Conservation (phyloP, 2,888 invertebrate genomes). For the Drosophila siamana region DNA sequence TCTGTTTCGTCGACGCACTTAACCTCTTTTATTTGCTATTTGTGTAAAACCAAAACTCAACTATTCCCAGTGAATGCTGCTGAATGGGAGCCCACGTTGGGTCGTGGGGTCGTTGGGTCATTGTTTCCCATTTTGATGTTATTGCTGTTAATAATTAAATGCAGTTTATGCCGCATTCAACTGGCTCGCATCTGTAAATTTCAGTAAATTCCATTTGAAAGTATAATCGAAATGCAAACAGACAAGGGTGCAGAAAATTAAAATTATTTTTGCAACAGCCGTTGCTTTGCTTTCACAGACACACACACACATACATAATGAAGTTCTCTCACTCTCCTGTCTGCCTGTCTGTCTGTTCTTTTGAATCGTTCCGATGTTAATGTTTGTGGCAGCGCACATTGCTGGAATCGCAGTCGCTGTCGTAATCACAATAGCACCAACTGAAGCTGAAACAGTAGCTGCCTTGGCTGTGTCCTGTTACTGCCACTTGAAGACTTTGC, state of each 20-base stretch:
- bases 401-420: slow-evolving; percentile 27
- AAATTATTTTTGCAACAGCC: slow-evolving; percentile 59
- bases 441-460: slow-evolving; percentile 4
- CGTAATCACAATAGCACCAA: slow-evolving; percentile 21
- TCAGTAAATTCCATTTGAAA: slow-evolving; percentile 73
- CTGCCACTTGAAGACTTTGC: slow-evolving; percentile 61
- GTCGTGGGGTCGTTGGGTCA: slow-evolving; percentile 24
- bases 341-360: slow-evolving; percentile 4
- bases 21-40: slow-evolving; percentile 52
- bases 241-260: slow-evolving; percentile 25
- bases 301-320: slow-evolving; percentile 7
- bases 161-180: slow-evolving; percentile 67
- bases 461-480: slow-evolving; percentile 11
- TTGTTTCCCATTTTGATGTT: slow-evolving; percentile 27
- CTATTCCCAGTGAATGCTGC: slow-evolving; percentile 34
- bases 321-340: slow-evolving; percentile 5
- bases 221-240: slow-evolving; percentile 74
- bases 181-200: slow-evolving; percentile 36
- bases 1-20: slow-evolving; percentile 53
- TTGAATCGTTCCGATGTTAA: slow-evolving; percentile 64
- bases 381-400: slow-evolving; percentile 52
- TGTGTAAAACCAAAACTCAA: slow-evolving; percentile 13
- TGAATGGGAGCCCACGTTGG: slow-evolving; percentile 16
- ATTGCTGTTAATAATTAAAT: slow-evolving; percentile 70
- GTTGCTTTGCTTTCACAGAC: slow-evolving; percentile 12